Evolutionary conservation across 2,888 invertebrate genomes (phyloP).

Genomic region (Lampropteryx suffumata): DNA sequence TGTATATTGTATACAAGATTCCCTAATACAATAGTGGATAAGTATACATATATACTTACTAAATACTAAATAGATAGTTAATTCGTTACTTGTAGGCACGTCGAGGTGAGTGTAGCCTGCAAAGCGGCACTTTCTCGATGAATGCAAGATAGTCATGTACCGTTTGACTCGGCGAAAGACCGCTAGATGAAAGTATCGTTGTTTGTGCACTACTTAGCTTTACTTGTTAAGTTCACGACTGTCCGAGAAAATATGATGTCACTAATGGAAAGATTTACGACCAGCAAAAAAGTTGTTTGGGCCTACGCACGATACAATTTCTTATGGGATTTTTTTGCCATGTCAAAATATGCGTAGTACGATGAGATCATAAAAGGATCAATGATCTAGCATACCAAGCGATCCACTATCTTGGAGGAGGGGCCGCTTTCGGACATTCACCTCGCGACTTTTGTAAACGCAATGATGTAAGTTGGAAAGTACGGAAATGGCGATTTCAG

Average conservation of each 20-base stretch:
- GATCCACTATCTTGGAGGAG: slow-evolving; percentile 57
- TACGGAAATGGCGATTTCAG: slow-evolving; percentile 75
- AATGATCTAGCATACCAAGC: slow-evolving; percentile 72
- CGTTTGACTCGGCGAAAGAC: slow-evolving; percentile 58
- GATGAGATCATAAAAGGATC: slow-evolving; percentile 81
- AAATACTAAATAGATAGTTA: no score
- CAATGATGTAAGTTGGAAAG: slow-evolving; percentile 78
- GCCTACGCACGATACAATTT: slow-evolving; percentile 32
- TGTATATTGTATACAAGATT: no score
- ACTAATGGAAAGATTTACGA: slow-evolving; percentile 17
- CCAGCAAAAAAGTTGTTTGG: slow-evolving; percentile 34
- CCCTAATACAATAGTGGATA: no score
- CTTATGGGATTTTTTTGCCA: slow-evolving; percentile 39
- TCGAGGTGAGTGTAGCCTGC: slow-evolving; percentile 49
- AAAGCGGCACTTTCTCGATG: slow-evolving; percentile 73
- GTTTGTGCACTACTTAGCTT: slow-evolving; percentile 20
- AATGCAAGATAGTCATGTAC: slow-evolving; percentile 45
- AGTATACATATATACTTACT: no score
- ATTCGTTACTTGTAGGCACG: slow-evolving; percentile 21
- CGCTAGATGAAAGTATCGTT: slow-evolving; percentile 65
- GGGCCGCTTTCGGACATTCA: slow-evolving; percentile 64
- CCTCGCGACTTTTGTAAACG: slow-evolving; percentile 61
- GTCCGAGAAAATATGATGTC: slow-evolving; percentile 24
- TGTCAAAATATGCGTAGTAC: slow-evolving; percentile 42
- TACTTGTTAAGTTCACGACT: slow-evolving; percentile 16